phyloP scores from a whole-genome alignment of 1,140 invertebrate genomes.

The Mya arenaria region DNA sequence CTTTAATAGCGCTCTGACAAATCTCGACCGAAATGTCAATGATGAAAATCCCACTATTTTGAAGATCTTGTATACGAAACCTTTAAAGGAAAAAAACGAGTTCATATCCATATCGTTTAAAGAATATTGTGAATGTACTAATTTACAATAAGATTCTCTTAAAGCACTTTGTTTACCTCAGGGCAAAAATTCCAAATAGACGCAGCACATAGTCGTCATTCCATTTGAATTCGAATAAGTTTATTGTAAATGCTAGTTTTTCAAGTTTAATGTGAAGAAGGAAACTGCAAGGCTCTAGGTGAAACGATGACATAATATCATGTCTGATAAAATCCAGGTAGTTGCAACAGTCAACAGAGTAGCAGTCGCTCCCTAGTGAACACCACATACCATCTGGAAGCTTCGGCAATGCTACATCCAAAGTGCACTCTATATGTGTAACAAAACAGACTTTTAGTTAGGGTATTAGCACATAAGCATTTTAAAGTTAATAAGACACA shows the following conservation, averaged over 20 bases:
- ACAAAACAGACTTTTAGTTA: neutral
- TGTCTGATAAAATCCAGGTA: conserved; percentile 9
- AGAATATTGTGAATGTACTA: too few species aligned
- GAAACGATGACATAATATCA: conserved; percentile 29
- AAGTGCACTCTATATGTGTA: conserved; percentile 17
- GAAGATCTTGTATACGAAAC: conserved; percentile 41
- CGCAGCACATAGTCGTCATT: conserved; percentile 26
- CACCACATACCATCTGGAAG: conserved; percentile 27
- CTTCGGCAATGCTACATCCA: neutral
- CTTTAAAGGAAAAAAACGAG: neutral
- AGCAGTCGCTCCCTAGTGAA: conserved; percentile 19
- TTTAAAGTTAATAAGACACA: too few species aligned
- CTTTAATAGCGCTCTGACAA: conserved; percentile 32
- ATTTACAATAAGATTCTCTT: too few species aligned
- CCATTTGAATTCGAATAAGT: conserved; percentile 42
- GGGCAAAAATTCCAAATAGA: conserved; percentile 22
- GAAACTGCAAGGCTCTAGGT: conserved; percentile 41
- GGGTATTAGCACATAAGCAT: too few species aligned
- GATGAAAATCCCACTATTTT: conserved; percentile 20
- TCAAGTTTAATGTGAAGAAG: conserved; percentile 49
- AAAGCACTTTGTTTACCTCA: conserved; percentile 1
- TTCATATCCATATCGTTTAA: too few species aligned
- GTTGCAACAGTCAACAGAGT: conserved; percentile 53
- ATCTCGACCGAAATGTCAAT: conserved; percentile 41
- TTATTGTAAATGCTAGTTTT: conserved; percentile 38